phyloP scores from a whole-genome alignment of 2,888 invertebrate species.

The Spilosoma lubricipeda region DNA sequence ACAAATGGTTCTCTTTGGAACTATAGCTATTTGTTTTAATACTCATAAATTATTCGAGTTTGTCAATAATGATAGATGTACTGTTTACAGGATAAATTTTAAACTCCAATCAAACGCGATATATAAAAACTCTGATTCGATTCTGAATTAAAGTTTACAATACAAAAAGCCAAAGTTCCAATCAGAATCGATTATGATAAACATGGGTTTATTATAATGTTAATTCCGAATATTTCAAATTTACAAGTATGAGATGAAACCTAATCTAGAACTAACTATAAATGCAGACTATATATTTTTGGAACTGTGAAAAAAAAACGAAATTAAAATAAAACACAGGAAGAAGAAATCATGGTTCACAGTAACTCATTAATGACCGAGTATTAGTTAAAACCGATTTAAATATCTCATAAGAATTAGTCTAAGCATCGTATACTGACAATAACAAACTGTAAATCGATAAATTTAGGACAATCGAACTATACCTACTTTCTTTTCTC shows the following conservation, averaged over 20 bases:
- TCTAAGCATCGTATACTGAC: background rate
- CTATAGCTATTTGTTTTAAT: conserved; percentile 68
- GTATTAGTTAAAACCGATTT: background rate
- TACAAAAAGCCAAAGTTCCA: conserved; percentile 59
- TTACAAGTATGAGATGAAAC: too few species aligned
- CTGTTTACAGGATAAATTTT: conserved; percentile 24
- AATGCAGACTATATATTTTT: too few species aligned
- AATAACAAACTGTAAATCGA: background rate
- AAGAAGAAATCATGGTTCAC: background rate
- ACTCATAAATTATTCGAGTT: conserved; percentile 67
- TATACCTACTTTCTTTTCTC: background rate
- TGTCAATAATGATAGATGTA: conserved; percentile 22
- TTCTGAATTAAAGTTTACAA: conserved; percentile 31
- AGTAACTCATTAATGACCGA: background rate
- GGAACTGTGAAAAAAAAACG: too few species aligned
- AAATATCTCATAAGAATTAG: background rate
- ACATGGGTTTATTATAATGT: conserved; percentile 59
- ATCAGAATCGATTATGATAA: conserved; percentile 65
- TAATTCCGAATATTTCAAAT: too few species aligned
- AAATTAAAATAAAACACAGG: too few species aligned
- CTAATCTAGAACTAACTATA: too few species aligned
- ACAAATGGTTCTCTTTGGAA: conserved; percentile 71
- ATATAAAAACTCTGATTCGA: background rate
- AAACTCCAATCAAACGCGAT: background rate
- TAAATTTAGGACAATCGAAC: background rate